Conservation (phyloP, 2,888 invertebrate species). For the Carpatolechia fugitivella region DNA sequence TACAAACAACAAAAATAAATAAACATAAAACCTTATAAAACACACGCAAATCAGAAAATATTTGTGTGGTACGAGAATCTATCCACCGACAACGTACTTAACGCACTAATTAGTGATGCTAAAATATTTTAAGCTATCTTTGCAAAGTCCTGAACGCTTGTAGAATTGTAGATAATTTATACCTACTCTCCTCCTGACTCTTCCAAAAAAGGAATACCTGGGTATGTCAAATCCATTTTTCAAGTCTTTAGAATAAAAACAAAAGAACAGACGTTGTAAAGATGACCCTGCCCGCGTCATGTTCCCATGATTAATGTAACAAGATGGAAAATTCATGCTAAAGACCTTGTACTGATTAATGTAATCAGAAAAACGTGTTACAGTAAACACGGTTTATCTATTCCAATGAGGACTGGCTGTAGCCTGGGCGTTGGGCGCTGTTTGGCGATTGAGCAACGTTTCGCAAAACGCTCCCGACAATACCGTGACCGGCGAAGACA, state of each 20-base stretch:
- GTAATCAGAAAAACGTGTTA: constrained; percentile 12
- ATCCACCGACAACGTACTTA: too few species aligned
- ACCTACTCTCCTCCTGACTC: background rate
- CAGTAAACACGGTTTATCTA: constrained; percentile 40
- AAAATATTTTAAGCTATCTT: too few species aligned
- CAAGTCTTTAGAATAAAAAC: too few species aligned
- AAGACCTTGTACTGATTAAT: constrained; percentile 8
- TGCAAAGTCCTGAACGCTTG: too few species aligned
- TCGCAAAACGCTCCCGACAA: constrained; percentile 72
- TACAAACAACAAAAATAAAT: too few species aligned
- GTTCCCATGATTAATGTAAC: constrained; percentile 1
- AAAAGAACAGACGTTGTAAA: background rate
- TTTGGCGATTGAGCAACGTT: constrained; percentile 61
- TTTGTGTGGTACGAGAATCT: too few species aligned
- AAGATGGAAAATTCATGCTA: constrained; percentile 7
- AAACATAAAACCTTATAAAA: too few species aligned
- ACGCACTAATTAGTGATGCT: too few species aligned
- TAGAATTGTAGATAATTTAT: too few species aligned
- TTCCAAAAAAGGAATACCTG: background rate
- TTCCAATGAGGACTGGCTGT: constrained; percentile 33
- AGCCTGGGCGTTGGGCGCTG: constrained; percentile 42
- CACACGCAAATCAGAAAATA: too few species aligned
- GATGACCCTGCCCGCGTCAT: background rate
- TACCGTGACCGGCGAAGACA: constrained; percentile 69
- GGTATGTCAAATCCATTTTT: too few species aligned